phyloP scores from a whole-genome alignment of 1,140 invertebrate genomes.

The Rhagoletis pomonella region DNA sequence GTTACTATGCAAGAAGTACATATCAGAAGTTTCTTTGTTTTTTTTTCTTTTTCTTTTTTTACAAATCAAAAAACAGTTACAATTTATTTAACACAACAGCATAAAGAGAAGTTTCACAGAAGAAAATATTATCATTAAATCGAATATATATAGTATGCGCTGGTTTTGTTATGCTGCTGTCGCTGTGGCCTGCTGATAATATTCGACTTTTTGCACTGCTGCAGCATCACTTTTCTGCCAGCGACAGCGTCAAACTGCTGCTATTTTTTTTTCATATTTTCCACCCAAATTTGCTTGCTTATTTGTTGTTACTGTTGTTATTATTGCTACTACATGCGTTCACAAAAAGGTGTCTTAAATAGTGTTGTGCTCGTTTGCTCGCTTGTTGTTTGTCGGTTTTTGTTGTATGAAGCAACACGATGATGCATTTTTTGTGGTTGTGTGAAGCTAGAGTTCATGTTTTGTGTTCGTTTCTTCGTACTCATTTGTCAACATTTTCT shows the following conservation, averaged over 20 bases:
- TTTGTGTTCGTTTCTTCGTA: too few species aligned
- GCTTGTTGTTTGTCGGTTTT: neutral
- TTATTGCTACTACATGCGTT: conserved; percentile 46
- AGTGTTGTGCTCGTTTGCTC: neutral
- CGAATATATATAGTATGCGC: conserved; percentile 39
- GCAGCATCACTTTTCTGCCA: neutral
- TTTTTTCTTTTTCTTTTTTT: neutral
- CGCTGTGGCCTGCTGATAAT: too few species aligned
- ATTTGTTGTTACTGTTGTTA: neutral
- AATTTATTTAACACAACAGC: conserved; percentile 47
- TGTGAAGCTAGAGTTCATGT: too few species aligned
- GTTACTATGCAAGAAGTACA: conserved; percentile 20
- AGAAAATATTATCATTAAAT: conserved; percentile 38
- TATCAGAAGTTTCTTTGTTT: neutral
- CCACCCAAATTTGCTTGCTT: neutral
- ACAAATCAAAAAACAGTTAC: conserved; percentile 49
- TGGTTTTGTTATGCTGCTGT: neutral
- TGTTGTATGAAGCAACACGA: too few species aligned
- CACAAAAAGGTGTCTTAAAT: neutral
- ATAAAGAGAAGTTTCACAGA: conserved; percentile 46
- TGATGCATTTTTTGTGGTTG: too few species aligned
- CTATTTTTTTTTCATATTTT: neutral
- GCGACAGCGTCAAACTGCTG: conserved; percentile 2
- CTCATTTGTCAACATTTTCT: too few species aligned
- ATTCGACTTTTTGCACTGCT: neutral